Evolutionary conservation across 2,113 vertebrate genomes (phyloP).

Genomic region (Arizona elegans): DNA sequence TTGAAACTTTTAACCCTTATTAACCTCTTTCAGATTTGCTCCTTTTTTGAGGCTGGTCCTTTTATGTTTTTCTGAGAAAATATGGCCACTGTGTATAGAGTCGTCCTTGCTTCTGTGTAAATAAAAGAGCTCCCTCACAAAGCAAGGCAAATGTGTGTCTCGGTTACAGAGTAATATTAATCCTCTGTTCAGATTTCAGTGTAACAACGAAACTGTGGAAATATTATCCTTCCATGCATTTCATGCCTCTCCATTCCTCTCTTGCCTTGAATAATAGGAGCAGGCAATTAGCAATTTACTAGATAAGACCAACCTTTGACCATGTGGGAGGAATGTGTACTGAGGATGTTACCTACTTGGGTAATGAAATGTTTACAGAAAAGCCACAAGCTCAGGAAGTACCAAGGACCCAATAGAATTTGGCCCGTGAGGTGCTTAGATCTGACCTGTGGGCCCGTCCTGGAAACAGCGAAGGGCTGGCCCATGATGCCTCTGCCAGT

Average conservation of each 20-base stretch:
- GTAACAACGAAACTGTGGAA: background rate
- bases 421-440: no score
- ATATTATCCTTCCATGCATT: background rate
- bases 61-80: background rate
- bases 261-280: no score
- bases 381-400: no score
- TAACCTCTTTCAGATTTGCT: background rate
- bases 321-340: background rate
- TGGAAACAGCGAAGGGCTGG: no score
- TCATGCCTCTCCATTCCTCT: background rate
- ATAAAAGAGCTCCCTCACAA: background rate
- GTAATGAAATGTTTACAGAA: no score
- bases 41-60: background rate
- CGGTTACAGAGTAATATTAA: background rate
- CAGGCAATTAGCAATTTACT: background rate
- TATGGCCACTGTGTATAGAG: background rate
- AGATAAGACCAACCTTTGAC: background rate
- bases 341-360: no score
- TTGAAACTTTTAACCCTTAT: background rate
- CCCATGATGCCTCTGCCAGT: no score
- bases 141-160: background rate
- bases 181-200: background rate
- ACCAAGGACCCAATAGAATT: no score
- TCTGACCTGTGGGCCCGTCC: no score
- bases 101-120: background rate